Percentiles rank a stretch among this genome's conserved stretches.
phyloP scores from a whole-genome alignment of 2,888 invertebrate species.

The Chrysodeixis includens region DNA sequence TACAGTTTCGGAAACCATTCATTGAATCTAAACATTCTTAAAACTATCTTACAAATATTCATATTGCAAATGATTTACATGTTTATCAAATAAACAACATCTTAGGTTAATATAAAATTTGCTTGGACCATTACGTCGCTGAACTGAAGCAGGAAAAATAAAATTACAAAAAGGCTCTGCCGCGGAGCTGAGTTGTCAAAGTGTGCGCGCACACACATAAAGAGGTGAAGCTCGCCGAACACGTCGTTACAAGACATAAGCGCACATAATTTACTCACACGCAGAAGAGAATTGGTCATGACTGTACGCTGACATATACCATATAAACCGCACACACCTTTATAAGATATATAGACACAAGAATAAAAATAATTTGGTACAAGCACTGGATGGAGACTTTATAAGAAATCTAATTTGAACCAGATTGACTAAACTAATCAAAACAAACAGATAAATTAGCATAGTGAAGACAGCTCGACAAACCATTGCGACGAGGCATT shows the following conservation, averaged over 20 bases:
- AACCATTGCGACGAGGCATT: constrained; percentile 30
- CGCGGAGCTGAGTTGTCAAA: constrained; percentile 73
- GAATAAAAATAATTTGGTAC: constrained; percentile 36
- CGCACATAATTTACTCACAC: constrained; percentile 78
- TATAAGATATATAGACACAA: constrained; percentile 52
- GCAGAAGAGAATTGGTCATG: constrained; percentile 61
- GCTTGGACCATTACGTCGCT: constrained; percentile 72
- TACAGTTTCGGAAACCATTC: not conserved
- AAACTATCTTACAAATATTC: not conserved
- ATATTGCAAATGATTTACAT: not conserved
- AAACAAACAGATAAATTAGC: constrained; percentile 24
- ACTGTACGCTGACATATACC: constrained; percentile 56
- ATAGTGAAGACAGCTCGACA: constrained; percentile 28
- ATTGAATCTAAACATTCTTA: not conserved
- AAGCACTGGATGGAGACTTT: constrained; percentile 7
- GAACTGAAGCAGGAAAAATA: constrained; percentile 84
- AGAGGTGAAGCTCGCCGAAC: constrained; percentile 73
- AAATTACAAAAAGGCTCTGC: constrained; percentile 85
- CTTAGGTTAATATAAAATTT: constrained; percentile 55
- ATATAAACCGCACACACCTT: constrained; percentile 59
- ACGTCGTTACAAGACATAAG: constrained; percentile 75
- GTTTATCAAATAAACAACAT: constrained; percentile 15
- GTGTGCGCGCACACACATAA: constrained; percentile 77
- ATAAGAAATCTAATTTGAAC: not conserved
- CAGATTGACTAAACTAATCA: constrained; percentile 6